A percentile compares a stretch with the other conserved stretches of the same genome.
Evolutionary conservation across 2,888 invertebrate species (phyloP).

Genomic region (Aphidius colemani): DNA sequence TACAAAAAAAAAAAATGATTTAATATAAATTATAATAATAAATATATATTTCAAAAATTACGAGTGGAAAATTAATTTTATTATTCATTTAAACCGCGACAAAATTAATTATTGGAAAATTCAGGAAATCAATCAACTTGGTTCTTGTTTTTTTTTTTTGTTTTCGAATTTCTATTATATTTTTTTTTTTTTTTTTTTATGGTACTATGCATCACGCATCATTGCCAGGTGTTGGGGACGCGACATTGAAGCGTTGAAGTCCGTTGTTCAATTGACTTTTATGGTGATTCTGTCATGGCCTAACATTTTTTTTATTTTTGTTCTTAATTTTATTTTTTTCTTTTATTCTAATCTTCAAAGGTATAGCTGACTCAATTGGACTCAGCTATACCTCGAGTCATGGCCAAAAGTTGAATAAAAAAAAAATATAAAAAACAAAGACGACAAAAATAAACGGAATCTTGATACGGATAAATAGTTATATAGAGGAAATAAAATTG

Average conservation of each 20-base stretch:
- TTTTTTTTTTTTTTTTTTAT: neutral
- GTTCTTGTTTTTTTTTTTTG: neutral
- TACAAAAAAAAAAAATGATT: no score
- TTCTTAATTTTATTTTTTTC: slow-evolving; percentile 20
- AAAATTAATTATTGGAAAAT: no score
- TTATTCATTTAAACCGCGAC: no score
- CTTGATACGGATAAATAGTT: no score
- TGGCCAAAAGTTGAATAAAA: slow-evolving; percentile 27
- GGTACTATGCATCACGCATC: slow-evolving; percentile 41
- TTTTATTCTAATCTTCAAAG: slow-evolving; percentile 44
- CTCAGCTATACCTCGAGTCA: slow-evolving; percentile 26
- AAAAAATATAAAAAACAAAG: neutral
- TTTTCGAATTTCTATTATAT: neutral
- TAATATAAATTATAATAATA: no score
- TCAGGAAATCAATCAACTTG: no score
- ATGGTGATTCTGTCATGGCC: slow-evolving; percentile 13
- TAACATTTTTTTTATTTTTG: slow-evolving; percentile 13
- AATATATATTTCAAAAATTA: no score
- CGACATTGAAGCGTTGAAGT: slow-evolving; percentile 32
- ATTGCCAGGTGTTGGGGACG: slow-evolving; percentile 50
- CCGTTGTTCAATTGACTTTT: slow-evolving; percentile 16
- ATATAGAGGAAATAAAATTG: no score
- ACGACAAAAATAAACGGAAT: neutral
- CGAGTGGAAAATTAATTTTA: no score
- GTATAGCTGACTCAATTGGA: slow-evolving; percentile 9